A percentile compares a stretch with the other conserved stretches of the same genome.
Conservation (phyloP, 1,140 invertebrate species). For the Sycobia sp. region DNA sequence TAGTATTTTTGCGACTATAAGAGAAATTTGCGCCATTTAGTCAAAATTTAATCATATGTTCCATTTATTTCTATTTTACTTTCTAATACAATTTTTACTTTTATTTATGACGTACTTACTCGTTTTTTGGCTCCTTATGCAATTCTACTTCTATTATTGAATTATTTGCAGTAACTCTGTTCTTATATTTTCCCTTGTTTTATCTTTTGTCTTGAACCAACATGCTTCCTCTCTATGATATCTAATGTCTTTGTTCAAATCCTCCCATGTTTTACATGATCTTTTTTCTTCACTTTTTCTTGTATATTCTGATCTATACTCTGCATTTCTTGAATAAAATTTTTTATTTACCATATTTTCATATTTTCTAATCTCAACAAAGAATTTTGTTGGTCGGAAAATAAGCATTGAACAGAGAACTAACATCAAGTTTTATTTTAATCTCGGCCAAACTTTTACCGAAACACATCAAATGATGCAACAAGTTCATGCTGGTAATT, state of each 20-base stretch:
- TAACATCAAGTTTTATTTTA: too few species aligned
- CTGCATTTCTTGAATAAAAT: slow-evolving; percentile 2
- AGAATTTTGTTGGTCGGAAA: too few species aligned
- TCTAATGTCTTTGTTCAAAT: slow-evolving; percentile 31
- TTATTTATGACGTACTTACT: slow-evolving; percentile 35
- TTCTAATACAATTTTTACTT: slow-evolving; percentile 26
- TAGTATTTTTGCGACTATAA: slow-evolving; percentile 44
- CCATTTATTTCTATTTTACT: slow-evolving; percentile 19
- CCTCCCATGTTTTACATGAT: slow-evolving; percentile 34
- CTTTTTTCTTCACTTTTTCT: slow-evolving; percentile 23
- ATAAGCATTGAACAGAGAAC: too few species aligned
- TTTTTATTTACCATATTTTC: too few species aligned
- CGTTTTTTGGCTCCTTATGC: slow-evolving; percentile 36
- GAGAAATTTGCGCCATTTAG: slow-evolving; percentile 42
- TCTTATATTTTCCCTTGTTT: slow-evolving; percentile 8
- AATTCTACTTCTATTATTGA: slow-evolving; percentile 31
- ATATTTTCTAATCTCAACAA: too few species aligned
- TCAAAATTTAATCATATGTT: slow-evolving; percentile 42
- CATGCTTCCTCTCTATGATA: slow-evolving; percentile 34
- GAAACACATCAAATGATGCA: too few species aligned
- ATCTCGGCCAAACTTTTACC: too few species aligned
- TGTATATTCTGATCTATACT: slow-evolving; percentile 13
- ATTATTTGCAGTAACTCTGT: slow-evolving; percentile 13
- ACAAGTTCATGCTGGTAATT: too few species aligned
- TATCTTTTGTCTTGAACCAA: too few species aligned